A percentile compares a stretch with the other conserved stretches of the same genome.
These are phyloP conservation scores for Sebastolobus altivelis DNA, from an alignment of 2,797 vertebrate species.

Conservation along the genomic window DNA sequence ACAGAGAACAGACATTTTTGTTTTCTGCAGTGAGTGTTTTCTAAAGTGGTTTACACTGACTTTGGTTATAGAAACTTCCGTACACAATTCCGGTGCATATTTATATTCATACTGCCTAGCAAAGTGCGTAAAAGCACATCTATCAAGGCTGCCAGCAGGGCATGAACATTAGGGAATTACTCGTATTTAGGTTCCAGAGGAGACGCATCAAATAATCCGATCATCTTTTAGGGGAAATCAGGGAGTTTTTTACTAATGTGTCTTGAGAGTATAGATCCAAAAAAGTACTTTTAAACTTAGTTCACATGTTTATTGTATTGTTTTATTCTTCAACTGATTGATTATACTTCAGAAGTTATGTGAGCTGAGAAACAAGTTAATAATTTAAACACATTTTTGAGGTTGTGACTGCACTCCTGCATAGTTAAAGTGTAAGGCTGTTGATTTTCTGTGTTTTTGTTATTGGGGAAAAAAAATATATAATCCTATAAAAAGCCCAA, in stretches of 20 bases:
- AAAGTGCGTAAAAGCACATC: neutral
- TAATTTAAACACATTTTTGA: neutral
- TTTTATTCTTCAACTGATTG: constrained; percentile 10
- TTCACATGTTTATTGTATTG: neutral
- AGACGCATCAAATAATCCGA: neutral
- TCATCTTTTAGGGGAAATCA: neutral
- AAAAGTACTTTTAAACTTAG: neutral
- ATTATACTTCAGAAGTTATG: neutral
- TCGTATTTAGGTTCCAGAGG: constrained; percentile 9
- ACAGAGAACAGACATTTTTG: neutral
- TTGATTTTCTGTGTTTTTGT: neutral
- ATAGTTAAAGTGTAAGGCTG: neutral
- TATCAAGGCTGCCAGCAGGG: constrained; percentile 4
- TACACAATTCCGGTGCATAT: neutral
- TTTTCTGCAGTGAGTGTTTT: neutral
- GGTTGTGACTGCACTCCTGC: neutral
- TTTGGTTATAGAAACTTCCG: constrained; percentile 17
- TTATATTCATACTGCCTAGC: constrained; percentile 11
- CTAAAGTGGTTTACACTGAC: neutral
- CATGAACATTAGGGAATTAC: neutral
- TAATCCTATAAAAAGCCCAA: neutral
- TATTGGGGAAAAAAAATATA: too few relatives aligned
- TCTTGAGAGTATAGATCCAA: neutral
- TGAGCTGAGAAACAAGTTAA: neutral
- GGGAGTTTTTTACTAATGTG: neutral